Evolutionary conservation across 2,113 vertebrate species (phyloP).

Genomic region (Hiodon alosoides): DNA sequence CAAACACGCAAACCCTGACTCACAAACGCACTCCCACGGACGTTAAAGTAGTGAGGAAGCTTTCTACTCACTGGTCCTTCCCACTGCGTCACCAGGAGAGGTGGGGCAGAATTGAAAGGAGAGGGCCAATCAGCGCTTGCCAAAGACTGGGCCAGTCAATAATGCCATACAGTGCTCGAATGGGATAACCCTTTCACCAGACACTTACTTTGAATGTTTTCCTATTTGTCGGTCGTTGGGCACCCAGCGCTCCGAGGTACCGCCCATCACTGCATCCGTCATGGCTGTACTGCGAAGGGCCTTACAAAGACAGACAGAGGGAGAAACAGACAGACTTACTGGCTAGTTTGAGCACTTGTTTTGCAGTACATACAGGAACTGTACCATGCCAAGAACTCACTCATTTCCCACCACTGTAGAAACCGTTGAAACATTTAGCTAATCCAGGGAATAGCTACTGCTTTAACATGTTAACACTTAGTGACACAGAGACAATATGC

Average conservation of each 20-base stretch:
- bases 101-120: conserved; percentile 22
- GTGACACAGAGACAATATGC: no score
- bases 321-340: conserved; percentile 1
- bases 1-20: background rate
- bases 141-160: background rate
- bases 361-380: background rate
- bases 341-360: background rate
- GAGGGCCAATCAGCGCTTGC: background rate
- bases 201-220: conserved; percentile 70
- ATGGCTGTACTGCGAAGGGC: conserved; percentile 52
- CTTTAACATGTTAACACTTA: no score
- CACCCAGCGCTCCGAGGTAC: conserved; percentile 74
- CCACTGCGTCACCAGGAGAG: conserved; percentile 63
- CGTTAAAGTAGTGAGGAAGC: background rate
- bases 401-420: no score
- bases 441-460: no score
- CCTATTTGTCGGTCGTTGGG: conserved; percentile 73
- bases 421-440: no score
- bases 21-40: conserved; percentile 9
- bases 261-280: conserved; percentile 81
- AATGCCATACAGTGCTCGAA: background rate
- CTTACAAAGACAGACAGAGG: background rate
- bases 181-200: background rate
- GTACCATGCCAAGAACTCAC: no score
- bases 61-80: conserved; percentile 84